Percentiles rank a stretch among this genome's conserved stretches.
phyloP scores from a whole-genome alignment of 2,113 vertebrate genomes.

The Cavia porcellus region DNA sequence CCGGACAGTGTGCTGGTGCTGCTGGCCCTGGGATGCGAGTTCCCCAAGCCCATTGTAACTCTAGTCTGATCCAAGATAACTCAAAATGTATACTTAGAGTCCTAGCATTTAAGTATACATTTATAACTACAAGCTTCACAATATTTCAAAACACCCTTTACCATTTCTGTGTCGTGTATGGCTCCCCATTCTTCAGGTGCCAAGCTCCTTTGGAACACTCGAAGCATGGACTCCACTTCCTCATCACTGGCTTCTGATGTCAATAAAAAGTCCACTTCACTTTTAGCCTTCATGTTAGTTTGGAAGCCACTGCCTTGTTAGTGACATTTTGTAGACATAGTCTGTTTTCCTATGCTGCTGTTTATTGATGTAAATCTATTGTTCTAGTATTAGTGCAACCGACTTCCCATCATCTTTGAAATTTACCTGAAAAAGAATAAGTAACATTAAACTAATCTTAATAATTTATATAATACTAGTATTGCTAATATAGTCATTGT shows the following conservation, averaged over 20 bases:
- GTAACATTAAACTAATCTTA: neutral
- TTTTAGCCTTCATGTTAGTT: slow-evolving; percentile 65
- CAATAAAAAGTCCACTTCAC: neutral
- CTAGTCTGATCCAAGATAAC: neutral
- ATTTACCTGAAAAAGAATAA: neutral
- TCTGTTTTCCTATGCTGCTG: slow-evolving; percentile 80
- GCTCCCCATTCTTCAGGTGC: neutral
- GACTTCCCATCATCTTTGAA: neutral
- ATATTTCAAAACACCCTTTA: neutral
- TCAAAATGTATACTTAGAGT: neutral
- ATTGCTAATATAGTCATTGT: neutral
- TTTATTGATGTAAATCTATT: slow-evolving; percentile 82
- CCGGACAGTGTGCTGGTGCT: neutral
- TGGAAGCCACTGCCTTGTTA: slow-evolving; percentile 80
- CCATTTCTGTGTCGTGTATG: neutral
- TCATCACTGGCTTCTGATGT: neutral
- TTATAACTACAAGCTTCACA: neutral
- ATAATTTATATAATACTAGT: neutral
- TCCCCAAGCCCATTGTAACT: neutral
- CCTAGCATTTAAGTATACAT: neutral
- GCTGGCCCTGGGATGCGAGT: neutral
- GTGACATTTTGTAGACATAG: slow-evolving; percentile 80
- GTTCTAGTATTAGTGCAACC: slow-evolving; percentile 17
- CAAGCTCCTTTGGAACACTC: neutral
- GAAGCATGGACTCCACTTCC: neutral